Percentiles rank a stretch among this genome's conserved stretches.
phyloP scores from a whole-genome alignment of 92 coral and sea anemone species.

The Parazoanthus swiftii region DNA sequence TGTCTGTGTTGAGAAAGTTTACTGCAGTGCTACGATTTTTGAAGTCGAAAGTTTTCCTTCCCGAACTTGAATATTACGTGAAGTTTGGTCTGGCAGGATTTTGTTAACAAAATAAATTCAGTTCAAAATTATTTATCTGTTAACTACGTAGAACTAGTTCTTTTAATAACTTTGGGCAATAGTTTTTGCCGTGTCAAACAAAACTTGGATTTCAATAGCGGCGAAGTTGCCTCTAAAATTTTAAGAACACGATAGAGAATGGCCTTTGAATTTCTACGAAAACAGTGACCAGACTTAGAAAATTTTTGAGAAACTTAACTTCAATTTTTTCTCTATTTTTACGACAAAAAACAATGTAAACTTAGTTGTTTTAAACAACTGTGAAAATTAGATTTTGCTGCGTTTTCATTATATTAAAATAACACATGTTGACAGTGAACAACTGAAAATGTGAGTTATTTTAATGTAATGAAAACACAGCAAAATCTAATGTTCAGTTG shows the following conservation, averaged over 20 bases:
- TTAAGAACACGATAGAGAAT: conserved; percentile 6
- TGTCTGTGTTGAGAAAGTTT: conserved; percentile 7
- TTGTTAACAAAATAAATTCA: neutral
- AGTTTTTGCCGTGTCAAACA: conserved; percentile 8
- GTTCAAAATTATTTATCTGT: conserved; percentile 5
- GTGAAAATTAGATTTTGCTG: conserved; percentile 6
- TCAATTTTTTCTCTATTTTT: conserved; percentile 4
- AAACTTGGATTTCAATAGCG: conserved; percentile 7
- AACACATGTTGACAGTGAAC: conserved; percentile 8
- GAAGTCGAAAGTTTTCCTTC: conserved; percentile 8
- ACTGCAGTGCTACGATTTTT: conserved; percentile 8
- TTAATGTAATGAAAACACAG: neutral
- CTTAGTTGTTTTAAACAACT: conserved; percentile 5
- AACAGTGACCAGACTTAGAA: conserved; percentile 8
- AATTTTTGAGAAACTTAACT: conserved; percentile 5
- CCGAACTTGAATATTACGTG: conserved; percentile 8
- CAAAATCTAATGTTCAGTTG: conserved; percentile 1
- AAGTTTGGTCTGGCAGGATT: conserved; percentile 8
- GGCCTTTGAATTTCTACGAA: conserved; percentile 8
- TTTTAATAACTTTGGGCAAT: conserved; percentile 5
- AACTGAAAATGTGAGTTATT: neutral
- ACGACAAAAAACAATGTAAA: conserved; percentile 5
- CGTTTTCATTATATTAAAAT: conserved; percentile 4
- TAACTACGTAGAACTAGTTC: conserved; percentile 7
- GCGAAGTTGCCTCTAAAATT: conserved; percentile 8